A percentile compares a stretch with the other conserved stretches of the same genome.
Conservation (phyloP, 2,113 vertebrate species). For the Paramisgurnus dabryanus region DNA sequence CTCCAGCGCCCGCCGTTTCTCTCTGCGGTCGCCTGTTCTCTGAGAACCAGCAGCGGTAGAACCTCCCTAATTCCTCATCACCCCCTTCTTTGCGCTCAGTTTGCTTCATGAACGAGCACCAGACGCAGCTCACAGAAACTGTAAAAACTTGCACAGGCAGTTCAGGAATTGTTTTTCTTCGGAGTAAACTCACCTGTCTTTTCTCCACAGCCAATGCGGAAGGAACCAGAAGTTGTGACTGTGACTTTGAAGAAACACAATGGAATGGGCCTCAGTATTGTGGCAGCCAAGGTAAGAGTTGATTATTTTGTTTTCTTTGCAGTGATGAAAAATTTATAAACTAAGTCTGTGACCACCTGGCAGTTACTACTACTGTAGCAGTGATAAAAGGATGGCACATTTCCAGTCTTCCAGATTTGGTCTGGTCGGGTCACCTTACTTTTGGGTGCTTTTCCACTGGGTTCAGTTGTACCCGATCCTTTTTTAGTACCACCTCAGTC, state of each 20-base stretch:
- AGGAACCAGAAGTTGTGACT: conserved; percentile 96
- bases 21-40: conserved; percentile 66
- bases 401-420: too few species aligned
- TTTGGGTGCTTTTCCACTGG: too few species aligned
- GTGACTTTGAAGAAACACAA: conserved; percentile 98
- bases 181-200: conserved; percentile 34
- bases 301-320: neutral
- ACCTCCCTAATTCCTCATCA: conserved; percentile 54
- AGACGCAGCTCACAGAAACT: conserved; percentile 31
- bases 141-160: neutral
- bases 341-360: neutral
- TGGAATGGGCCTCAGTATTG: conserved; percentile 98
- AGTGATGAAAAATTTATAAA: neutral
- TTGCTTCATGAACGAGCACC: conserved; percentile 27
- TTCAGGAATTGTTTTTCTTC: neutral
- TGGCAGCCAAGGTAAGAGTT: conserved; percentile 92
- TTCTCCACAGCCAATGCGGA: conserved; percentile 85
- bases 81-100: conserved; percentile 49
- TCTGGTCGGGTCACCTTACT: too few species aligned
- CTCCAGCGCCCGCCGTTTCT: conserved; percentile 73
- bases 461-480: too few species aligned
- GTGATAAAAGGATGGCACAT: neutral
- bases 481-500: too few species aligned
- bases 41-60: conserved; percentile 44
- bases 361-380: neutral